Evolutionary conservation across 1,140 invertebrate species (phyloP).

Genomic region (Bombus polaris): DNA sequence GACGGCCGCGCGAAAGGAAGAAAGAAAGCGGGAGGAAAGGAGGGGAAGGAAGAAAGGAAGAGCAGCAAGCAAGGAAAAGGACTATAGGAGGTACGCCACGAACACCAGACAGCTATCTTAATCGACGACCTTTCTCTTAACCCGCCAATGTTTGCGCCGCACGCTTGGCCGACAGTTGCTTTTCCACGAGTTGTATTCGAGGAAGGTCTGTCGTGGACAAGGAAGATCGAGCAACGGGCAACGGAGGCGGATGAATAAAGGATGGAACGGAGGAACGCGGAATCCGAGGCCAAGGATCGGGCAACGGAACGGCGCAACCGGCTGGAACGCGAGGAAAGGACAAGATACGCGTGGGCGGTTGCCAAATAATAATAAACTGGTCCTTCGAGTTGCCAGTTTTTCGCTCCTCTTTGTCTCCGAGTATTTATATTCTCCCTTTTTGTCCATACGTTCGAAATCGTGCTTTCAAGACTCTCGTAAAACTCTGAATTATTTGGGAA

Average conservation of each 20-base stretch:
- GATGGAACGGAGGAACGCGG: constrained; percentile 59
- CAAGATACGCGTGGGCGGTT: constrained; percentile 73
- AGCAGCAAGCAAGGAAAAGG: constrained; percentile 49
- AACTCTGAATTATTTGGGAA: constrained; percentile 7
- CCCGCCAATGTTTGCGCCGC: constrained; percentile 72
- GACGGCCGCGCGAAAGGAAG: constrained; percentile 6
- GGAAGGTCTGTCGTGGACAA: constrained; percentile 32
- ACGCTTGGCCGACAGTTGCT: constrained; percentile 61
- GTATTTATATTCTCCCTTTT: constrained; percentile 39
- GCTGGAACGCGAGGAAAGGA: constrained; percentile 38
- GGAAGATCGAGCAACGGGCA: constrained; percentile 26
- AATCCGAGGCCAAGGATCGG: constrained; percentile 51
- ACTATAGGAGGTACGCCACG: constrained; percentile 55
- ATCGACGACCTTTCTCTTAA: constrained; percentile 79
- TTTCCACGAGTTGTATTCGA: constrained; percentile 39
- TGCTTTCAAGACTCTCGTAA: constrained; percentile 27
- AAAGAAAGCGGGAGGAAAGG: constrained; percentile 13
- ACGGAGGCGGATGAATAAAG: constrained; percentile 25
- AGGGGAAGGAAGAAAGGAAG: constrained; percentile 29
- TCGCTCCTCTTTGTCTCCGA: constrained; percentile 57
- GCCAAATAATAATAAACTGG: constrained; percentile 76
- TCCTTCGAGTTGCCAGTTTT: constrained; percentile 56
- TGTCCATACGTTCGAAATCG: neutral
- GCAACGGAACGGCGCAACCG: constrained; percentile 52
- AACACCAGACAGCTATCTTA: constrained; percentile 76